Percentiles rank a stretch among this genome's conserved stretches.
phyloP scores from a whole-genome alignment of 2,888 invertebrate species.

The Geophilus truncorum region DNA sequence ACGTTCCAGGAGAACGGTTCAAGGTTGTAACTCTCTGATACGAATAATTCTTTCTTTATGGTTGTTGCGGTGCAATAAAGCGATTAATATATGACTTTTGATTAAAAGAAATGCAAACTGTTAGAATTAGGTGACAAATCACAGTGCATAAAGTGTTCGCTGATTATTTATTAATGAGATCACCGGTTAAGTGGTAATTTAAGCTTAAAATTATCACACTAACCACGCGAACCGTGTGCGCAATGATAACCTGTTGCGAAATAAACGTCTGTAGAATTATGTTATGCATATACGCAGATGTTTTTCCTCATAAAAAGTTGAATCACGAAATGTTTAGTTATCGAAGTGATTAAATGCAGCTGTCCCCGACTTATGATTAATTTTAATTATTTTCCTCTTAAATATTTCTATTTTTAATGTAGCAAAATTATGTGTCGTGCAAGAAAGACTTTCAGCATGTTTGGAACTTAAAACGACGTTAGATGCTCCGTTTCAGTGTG shows the following conservation, averaged over 20 bases:
- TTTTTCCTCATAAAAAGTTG: neutral
- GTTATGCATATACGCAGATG: neutral
- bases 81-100: neutral
- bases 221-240: too few species aligned
- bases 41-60: neutral
- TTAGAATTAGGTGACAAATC: too few species aligned
- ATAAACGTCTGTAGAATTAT: too few species aligned
- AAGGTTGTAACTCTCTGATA: neutral
- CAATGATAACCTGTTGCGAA: too few species aligned
- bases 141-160: too few species aligned
- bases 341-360: neutral
- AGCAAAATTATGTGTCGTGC: neutral
- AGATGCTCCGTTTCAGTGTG: neutral
- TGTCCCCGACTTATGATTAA: neutral
- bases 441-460: neutral
- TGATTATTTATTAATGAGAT: too few species aligned
- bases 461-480: neutral
- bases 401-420: too few species aligned
- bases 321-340: neutral
- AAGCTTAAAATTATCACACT: too few species aligned
- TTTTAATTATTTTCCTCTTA: neutral
- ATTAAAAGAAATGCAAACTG: too few species aligned
- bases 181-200: too few species aligned
- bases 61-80: neutral
- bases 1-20: constrained; percentile 2